phyloP scores from a whole-genome alignment of 53 echinoderm and acorn worm genomes.

The Echinometra lucunter region DNA sequence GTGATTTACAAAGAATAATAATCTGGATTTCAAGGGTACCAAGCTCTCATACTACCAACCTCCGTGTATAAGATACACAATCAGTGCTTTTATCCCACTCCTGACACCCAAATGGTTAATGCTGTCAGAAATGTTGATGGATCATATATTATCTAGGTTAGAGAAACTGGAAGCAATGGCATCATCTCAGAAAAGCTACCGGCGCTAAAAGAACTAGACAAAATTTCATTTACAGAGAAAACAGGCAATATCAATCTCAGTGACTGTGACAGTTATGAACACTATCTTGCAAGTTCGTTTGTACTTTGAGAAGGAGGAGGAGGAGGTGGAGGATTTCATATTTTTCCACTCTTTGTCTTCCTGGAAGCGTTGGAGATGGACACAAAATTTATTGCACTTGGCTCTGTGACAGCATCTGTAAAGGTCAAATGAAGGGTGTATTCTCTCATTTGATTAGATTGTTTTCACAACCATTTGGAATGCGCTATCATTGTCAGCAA shows the following conservation, averaged over 20 bases:
- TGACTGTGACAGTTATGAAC: constrained; percentile 45
- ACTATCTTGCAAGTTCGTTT: constrained; percentile 26
- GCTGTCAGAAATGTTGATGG: background rate
- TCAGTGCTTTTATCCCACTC: background rate
- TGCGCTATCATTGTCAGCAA: constrained; percentile 33
- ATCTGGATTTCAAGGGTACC: background rate
- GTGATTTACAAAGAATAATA: background rate
- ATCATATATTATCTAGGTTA: constrained; percentile 38
- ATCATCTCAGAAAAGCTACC: constrained; percentile 19
- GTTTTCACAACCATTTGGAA: constrained; percentile 37
- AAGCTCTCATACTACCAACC: background rate
- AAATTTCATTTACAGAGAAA: constrained; percentile 54
- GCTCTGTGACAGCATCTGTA: background rate
- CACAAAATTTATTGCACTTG: constrained; percentile 42
- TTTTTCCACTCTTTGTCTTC: constrained; percentile 32
- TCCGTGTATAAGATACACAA: background rate
- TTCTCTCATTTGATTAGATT: constrained; percentile 53
- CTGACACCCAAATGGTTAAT: background rate
- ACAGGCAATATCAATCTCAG: constrained; percentile 24
- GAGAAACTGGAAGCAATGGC: constrained; percentile 41
- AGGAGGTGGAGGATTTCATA: constrained; percentile 18
- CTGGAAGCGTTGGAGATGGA: constrained; percentile 35
- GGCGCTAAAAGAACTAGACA: constrained; percentile 7
- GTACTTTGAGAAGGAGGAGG: constrained; percentile 59
- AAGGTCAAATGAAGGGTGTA: constrained; percentile 52